phyloP scores from a whole-genome alignment of 2,888 invertebrate genomes.

The Elysia crispata region DNA sequence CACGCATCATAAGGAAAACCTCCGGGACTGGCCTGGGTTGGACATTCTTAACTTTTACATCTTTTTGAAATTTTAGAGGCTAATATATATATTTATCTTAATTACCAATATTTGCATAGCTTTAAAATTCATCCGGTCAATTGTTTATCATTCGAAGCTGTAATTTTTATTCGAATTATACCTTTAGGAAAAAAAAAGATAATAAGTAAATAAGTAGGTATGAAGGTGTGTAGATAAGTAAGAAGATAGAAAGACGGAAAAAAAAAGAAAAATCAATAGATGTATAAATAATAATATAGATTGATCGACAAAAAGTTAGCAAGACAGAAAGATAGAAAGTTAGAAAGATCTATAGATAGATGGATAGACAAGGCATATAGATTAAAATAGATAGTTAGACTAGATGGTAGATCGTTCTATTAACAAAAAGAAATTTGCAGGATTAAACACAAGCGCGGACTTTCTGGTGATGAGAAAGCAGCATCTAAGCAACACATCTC shows the following conservation, averaged over 20 bases:
- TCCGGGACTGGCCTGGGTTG: no score
- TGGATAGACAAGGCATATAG: slow-evolving; percentile 5
- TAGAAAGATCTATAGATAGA: slow-evolving; percentile 6
- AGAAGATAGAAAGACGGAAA: background rate
- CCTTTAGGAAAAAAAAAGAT: no score
- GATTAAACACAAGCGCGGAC: background rate
- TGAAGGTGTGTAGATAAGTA: no score
- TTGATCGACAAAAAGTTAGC: background rate
- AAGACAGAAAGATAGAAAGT: background rate
- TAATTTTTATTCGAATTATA: no score
- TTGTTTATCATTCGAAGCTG: no score
- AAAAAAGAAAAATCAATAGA: background rate
- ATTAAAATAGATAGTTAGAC: background rate
- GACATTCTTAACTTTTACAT: no score
- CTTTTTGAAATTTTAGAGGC: no score
- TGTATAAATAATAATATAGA: background rate
- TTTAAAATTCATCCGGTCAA: no score
- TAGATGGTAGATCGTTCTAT: background rate
- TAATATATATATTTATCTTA: no score
- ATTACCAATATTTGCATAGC: no score
- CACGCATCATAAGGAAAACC: no score
- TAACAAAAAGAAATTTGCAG: background rate
- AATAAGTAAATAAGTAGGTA: no score
- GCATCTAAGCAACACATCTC: background rate
- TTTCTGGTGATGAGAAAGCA: background rate